Evolutionary conservation across 2,113 vertebrate species (phyloP), one percentile per base, ranked within the genome.

Genomic region (Cygnus atratus): DNA sequence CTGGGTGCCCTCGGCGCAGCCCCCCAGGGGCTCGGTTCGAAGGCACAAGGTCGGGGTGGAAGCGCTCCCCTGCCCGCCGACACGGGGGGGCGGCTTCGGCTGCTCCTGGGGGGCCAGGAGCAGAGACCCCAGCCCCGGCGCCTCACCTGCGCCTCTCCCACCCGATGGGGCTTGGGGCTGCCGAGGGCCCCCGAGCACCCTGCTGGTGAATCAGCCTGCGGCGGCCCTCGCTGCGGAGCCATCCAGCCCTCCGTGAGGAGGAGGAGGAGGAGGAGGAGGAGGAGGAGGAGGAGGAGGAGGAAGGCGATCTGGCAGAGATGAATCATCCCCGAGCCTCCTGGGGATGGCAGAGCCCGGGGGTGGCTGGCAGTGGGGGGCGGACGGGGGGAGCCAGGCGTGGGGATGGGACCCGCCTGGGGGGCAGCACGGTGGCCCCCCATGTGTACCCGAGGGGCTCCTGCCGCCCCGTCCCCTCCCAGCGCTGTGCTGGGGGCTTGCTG

Each of bases 261-360:
- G 90, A 85, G 67, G 73, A 63, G 20, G 82, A 75, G 65, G 79
- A 86, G 87, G 79, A n/a, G n/a, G n/a, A 88, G 87, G 85, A 92
- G 71, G 81, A 87, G 84, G 90, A 78, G 67, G 77, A 58, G 20
- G 82, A 72, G 65, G 80, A 88, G 70, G 79, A 88, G 87, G 90
- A 84, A 62, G 76, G 54, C 16, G 78, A 72, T 61, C 15, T 37
- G 15, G 2, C 65, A 17, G 7, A 15, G 76, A 91, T 94, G 90
- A 96, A 88, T 95, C 95, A 86, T 71, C 48, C 31, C 46, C 16
- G 0, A 3, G 5, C 50, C 85, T 80, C 83, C 58, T 3, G 39
- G 77, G 54, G 68, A 61, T 1, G 44, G 77, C 10, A 7, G 37
- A 41, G 14, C 58, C 0, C 6, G 48, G 72, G 73, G 67, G 58